Percentiles rank a stretch among this genome's conserved stretches.
These are phyloP conservation scores for Cantharis lateralis DNA, from an alignment of 2,888 invertebrate species.

Conservation along the genomic window DNA sequence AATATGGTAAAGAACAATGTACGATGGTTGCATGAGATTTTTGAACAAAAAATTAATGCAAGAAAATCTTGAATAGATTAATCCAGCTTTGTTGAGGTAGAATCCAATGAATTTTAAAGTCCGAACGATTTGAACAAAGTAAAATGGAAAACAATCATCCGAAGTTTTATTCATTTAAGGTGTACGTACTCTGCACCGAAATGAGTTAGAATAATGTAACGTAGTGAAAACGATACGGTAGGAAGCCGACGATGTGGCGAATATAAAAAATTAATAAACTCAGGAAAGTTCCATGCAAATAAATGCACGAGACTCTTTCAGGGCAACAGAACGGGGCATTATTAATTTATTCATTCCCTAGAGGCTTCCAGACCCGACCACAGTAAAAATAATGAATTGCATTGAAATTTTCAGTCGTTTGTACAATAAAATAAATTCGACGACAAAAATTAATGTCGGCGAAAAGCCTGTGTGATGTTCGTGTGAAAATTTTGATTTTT, in stretches of 20 bases:
- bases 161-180: constrained; percentile 37
- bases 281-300: constrained; percentile 47
- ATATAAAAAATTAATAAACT: constrained; percentile 43
- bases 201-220: constrained; percentile 8
- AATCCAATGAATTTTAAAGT: constrained; percentile 37
- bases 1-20: background rate
- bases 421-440: constrained; percentile 38
- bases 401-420: constrained; percentile 42
- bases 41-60: background rate
- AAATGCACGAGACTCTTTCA: constrained; percentile 44
- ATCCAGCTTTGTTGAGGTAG: constrained; percentile 10
- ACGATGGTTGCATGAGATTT: background rate
- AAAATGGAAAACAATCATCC: constrained; percentile 35
- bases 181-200: constrained; percentile 15
- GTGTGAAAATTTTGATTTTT: constrained; percentile 40
- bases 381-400: constrained; percentile 44
- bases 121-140: constrained; percentile 29
- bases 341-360: constrained; percentile 51
- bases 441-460: constrained; percentile 34
- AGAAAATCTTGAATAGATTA: constrained; percentile 17
- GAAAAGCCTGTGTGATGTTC: background rate
- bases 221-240: constrained; percentile 16
- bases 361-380: constrained; percentile 41
- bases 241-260: constrained; percentile 21
- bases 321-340: constrained; percentile 44